phyloP scores from a whole-genome alignment of 23 tunicate genomes.

The Oikopleura dioica region DNA sequence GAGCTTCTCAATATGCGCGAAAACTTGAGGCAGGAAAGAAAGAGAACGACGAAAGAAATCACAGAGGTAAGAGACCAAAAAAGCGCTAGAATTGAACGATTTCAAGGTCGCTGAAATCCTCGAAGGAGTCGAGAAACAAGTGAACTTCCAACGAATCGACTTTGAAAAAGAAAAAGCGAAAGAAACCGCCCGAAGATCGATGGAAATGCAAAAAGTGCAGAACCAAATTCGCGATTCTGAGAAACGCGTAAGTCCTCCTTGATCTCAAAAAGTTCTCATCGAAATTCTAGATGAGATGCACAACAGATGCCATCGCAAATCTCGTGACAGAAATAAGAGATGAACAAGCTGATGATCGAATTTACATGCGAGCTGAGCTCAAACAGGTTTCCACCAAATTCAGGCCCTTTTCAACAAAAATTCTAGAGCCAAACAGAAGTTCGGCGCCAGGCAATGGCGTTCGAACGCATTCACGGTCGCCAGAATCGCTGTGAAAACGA shows the following conservation, averaged over 20 bases:
- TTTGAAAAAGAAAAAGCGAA: neutral
- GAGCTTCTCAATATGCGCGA: neutral
- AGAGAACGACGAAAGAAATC: neutral
- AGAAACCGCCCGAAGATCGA: neutral
- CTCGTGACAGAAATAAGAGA: neutral
- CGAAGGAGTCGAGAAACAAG: neutral
- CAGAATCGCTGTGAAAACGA: slow-evolving; percentile 8
- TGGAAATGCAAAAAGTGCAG: neutral
- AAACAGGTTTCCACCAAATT: neutral
- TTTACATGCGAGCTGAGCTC: neutral
- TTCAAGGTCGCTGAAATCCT: neutral
- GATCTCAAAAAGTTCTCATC: neutral
- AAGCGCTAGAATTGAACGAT: too few species aligned
- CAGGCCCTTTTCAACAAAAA: neutral
- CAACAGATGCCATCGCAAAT: neutral
- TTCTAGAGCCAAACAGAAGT: neutral
- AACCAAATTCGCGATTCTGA: neutral
- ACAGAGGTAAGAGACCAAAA: too few species aligned
- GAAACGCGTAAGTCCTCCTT: neutral
- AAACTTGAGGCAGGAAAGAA: neutral
- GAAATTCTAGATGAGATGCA: neutral
- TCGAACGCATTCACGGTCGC: slow-evolving; percentile 2
- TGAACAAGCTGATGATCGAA: neutral
- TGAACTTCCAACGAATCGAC: neutral
- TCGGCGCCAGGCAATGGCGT: slow-evolving; percentile 5